Evolutionary conservation across 2,888 invertebrate species (phyloP).

Genomic region (Apamea anceps): DNA sequence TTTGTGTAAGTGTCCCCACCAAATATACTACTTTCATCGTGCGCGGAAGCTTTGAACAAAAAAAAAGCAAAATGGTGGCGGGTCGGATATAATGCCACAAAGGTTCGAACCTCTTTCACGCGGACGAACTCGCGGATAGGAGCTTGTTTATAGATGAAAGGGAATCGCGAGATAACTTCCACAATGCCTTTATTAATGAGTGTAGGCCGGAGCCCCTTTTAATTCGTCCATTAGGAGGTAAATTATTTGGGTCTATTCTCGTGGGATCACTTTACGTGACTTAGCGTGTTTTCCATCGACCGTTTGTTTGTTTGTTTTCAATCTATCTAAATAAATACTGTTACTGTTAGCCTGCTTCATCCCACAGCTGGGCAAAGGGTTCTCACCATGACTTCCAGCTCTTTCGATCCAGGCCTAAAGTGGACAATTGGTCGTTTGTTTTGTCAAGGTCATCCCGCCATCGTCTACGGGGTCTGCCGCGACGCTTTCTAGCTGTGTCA

Average conservation of each 20-base stretch:
- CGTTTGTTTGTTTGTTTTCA: background rate
- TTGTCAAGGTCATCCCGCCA: too few relatives aligned
- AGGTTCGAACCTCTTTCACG: background rate
- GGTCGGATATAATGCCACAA: background rate
- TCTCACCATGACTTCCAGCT: too few relatives aligned
- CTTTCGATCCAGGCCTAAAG: too few relatives aligned
- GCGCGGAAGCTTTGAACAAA: background rate
- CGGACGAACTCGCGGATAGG: too few relatives aligned
- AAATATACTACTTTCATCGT: background rate
- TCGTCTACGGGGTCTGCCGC: too few relatives aligned
- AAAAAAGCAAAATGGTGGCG: background rate
- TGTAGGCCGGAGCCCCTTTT: constrained; percentile 41
- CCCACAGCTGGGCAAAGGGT: too few relatives aligned
- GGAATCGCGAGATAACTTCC: constrained; percentile 18
- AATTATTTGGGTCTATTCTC: constrained; percentile 49
- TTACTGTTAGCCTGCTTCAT: too few relatives aligned
- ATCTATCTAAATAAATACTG: background rate
- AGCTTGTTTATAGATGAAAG: constrained; percentile 6
- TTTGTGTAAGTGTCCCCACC: background rate
- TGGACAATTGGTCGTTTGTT: too few relatives aligned
- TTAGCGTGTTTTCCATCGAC: constrained; percentile 32
- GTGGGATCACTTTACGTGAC: constrained; percentile 31
- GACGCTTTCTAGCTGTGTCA: too few relatives aligned
- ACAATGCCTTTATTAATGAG: constrained; percentile 40
- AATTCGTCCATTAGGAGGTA: constrained; percentile 52